A percentile compares a stretch with the other conserved stretches of the same genome.
These are phyloP conservation scores for Rhipidura dahli DNA, from an alignment of 2,113 vertebrate genomes.

Conservation along the genomic window DNA sequence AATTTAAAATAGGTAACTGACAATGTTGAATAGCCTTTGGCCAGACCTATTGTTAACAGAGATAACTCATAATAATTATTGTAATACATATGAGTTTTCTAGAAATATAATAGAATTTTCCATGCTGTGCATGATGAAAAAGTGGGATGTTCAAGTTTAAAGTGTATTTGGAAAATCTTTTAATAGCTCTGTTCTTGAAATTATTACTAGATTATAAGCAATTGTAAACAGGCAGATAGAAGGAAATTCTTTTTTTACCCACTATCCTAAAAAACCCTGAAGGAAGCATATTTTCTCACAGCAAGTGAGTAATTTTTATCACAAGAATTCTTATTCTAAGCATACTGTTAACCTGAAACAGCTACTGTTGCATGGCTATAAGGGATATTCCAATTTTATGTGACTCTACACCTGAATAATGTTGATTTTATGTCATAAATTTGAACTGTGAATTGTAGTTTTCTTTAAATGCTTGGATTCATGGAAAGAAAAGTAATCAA, in stretches of 20 bases:
- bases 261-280: neutral
- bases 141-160: neutral
- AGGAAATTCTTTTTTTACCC: neutral
- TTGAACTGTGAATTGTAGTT: neutral
- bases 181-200: neutral
- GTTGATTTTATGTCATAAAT: neutral
- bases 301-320: neutral
- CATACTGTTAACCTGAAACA: neutral
- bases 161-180: neutral
- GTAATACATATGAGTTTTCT: neutral
- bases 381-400: neutral
- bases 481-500: neutral
- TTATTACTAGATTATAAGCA: neutral
- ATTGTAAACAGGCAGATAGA: neutral
- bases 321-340: neutral
- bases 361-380: neutral
- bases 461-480: neutral
- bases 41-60: neutral
- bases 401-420: neutral
- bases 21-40: neutral
- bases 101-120: neutral
- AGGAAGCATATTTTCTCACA: neutral
- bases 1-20: neutral
- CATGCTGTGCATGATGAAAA: rapidly evolving
- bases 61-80: neutral